Evolutionary conservation across 2,888 invertebrate species (phyloP).

Genomic region (Zaprionus bogoriensis): DNA sequence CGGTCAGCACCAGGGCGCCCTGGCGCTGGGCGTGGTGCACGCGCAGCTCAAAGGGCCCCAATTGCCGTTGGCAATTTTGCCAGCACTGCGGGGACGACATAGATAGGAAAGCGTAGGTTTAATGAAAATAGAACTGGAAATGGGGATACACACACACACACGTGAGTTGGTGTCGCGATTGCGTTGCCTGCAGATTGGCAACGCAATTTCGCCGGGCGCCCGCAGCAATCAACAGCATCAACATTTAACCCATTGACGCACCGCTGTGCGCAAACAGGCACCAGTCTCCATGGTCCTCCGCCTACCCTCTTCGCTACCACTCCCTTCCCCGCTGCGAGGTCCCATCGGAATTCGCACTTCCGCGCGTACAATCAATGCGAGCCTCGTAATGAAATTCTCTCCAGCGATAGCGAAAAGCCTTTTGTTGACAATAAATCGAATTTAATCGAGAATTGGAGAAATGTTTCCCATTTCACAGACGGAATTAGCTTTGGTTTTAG

Average conservation of each 20-base stretch:
- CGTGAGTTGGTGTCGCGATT: slow-evolving; percentile 19
- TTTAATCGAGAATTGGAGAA: too few species aligned
- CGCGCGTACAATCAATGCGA: too few species aligned
- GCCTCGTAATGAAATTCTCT: too few species aligned
- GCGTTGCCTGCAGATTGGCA: slow-evolving; percentile 57
- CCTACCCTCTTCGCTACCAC: too few species aligned
- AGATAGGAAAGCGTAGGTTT: slow-evolving; percentile 2
- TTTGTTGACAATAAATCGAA: too few species aligned
- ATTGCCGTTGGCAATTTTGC: slow-evolving; percentile 80
- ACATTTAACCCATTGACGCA: slow-evolving; percentile 46
- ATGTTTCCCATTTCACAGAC: too few species aligned
- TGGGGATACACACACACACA: slow-evolving; percentile 9
- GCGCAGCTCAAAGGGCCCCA: slow-evolving; percentile 73
- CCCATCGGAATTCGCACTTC: too few species aligned
- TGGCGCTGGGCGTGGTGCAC: slow-evolving; percentile 82
- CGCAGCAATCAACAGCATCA: slow-evolving; percentile 48
- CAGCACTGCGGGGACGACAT: slow-evolving; percentile 73
- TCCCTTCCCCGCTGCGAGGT: too few species aligned
- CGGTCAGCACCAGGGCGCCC: slow-evolving; percentile 81
- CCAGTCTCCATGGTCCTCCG: not conserved
- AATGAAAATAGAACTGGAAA: slow-evolving; percentile 7
- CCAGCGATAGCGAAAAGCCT: too few species aligned
- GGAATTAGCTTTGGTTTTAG: too few species aligned
- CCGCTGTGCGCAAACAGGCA: slow-evolving; percentile 25
- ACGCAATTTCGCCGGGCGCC: slow-evolving; percentile 59